phyloP scores from a whole-genome alignment of 2,113 vertebrate genomes.

The Catharus fuscescens region DNA sequence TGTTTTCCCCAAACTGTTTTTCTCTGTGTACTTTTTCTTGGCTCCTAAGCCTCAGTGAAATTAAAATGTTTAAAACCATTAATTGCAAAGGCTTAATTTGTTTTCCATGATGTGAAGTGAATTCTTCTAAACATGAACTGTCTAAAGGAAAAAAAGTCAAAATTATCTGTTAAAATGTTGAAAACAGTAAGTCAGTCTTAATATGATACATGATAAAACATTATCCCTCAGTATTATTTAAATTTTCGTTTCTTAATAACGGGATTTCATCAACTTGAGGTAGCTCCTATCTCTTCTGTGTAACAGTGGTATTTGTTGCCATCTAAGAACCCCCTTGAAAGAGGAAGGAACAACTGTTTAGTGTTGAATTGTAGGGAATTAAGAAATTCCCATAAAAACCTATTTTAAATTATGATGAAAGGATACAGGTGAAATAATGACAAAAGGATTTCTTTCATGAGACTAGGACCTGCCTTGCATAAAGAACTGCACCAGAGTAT shows the following conservation, averaged over 20 bases:
- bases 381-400: background rate
- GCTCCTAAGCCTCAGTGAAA: background rate
- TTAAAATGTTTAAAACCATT: background rate
- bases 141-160: background rate
- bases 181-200: background rate
- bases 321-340: background rate
- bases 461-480: background rate
- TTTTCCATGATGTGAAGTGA: background rate
- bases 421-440: background rate
- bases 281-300: background rate
- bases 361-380: background rate
- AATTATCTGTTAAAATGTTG: background rate
- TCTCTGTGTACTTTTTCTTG: background rate
- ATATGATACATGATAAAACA: background rate
- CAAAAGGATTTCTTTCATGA: background rate
- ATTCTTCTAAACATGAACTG: background rate
- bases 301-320: background rate
- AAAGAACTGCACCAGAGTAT: background rate
- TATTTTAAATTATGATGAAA: background rate
- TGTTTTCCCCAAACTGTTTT: background rate
- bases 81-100: background rate
- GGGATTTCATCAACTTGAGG: background rate
- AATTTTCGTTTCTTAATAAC: background rate
- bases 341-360: background rate
- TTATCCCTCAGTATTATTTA: background rate